Evolutionary conservation across 2,113 vertebrate species (phyloP).

Genomic region (Cyphomyrus discorhynchus): DNA sequence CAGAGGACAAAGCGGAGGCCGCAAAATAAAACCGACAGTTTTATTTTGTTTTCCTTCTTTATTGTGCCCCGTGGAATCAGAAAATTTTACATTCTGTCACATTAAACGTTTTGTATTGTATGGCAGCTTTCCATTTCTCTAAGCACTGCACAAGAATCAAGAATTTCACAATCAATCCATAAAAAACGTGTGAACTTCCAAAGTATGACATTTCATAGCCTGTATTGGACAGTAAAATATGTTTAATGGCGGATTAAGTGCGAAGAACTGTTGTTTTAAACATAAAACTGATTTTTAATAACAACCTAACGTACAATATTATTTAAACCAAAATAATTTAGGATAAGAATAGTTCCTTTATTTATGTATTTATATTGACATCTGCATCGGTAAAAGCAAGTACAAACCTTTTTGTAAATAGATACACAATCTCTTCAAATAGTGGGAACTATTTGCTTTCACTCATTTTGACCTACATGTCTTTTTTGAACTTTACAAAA

Average conservation of each 20-base stretch:
- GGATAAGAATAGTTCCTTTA: neutral
- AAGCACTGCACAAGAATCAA: neutral
- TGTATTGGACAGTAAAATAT: neutral
- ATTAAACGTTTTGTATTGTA: slow-evolving; percentile 43
- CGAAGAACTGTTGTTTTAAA: neutral
- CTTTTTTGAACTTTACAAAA: neutral
- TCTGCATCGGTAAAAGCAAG: neutral
- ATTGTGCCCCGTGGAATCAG: slow-evolving; percentile 54
- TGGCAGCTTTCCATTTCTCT: neutral
- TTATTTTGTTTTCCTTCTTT: slow-evolving; percentile 53
- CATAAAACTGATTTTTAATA: neutral
- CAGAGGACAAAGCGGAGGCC: slow-evolving; percentile 76
- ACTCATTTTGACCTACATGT: neutral
- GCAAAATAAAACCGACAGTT: slow-evolving; percentile 62
- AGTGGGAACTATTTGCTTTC: neutral
- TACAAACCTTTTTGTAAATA: neutral
- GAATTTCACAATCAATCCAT: neutral
- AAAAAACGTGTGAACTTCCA: neutral
- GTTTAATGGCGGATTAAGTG: neutral
- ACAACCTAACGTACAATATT: neutral
- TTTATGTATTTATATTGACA: neutral
- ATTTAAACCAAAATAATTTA: neutral
- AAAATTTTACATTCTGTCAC: slow-evolving; percentile 51
- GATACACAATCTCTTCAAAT: neutral
- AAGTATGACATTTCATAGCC: neutral